Evolutionary conservation across 2,888 invertebrate species (phyloP).

Genomic region (Harpagoxenus sublaevis): DNA sequence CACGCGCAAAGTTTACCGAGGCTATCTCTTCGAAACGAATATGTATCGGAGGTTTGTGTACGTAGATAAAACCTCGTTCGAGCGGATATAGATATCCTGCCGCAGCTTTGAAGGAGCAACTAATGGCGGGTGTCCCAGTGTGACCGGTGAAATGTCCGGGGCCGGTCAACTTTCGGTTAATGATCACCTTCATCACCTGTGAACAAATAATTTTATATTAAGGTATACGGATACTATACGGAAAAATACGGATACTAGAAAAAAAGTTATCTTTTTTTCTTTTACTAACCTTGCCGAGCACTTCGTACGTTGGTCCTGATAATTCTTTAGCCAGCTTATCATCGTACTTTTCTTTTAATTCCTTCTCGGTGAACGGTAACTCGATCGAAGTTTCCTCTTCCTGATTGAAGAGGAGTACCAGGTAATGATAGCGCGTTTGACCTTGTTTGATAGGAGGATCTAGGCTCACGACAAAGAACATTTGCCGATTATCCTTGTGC

Average conservation of each 20-base stretch:
- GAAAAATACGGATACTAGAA: not conserved
- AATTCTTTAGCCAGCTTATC: slow-evolving; percentile 96
- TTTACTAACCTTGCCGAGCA: slow-evolving; percentile 91
- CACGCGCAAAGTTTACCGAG: slow-evolving; percentile 97
- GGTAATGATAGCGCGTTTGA: slow-evolving; percentile 98
- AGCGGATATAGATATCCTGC: slow-evolving; percentile 99
- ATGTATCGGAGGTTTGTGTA: slow-evolving; percentile 99
- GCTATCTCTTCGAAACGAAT: slow-evolving; percentile 98
- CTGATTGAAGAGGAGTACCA: slow-evolving; percentile 97
- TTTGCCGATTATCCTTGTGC: slow-evolving; percentile 98
- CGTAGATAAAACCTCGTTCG: slow-evolving; percentile 99
- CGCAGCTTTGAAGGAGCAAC: slow-evolving; percentile 99
- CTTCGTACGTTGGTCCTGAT: slow-evolving; percentile 97
- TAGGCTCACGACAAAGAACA: slow-evolving; percentile 98
- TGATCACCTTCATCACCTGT: slow-evolving; percentile 96
- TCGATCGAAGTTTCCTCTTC: slow-evolving; percentile 98
- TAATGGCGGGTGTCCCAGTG: slow-evolving; percentile 91
- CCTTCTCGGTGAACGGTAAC: slow-evolving; percentile 96
- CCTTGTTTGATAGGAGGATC: slow-evolving; percentile 99
- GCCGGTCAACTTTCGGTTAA: slow-evolving; percentile 97
- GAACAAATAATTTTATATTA: not conserved
- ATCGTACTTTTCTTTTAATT: slow-evolving; percentile 97
- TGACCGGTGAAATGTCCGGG: slow-evolving; percentile 95
- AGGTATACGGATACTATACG: not conserved
- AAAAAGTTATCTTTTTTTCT: not conserved